phyloP scores from a whole-genome alignment of 2,797 vertebrate species.

The Ctenochaetus hawaiiensis region DNA sequence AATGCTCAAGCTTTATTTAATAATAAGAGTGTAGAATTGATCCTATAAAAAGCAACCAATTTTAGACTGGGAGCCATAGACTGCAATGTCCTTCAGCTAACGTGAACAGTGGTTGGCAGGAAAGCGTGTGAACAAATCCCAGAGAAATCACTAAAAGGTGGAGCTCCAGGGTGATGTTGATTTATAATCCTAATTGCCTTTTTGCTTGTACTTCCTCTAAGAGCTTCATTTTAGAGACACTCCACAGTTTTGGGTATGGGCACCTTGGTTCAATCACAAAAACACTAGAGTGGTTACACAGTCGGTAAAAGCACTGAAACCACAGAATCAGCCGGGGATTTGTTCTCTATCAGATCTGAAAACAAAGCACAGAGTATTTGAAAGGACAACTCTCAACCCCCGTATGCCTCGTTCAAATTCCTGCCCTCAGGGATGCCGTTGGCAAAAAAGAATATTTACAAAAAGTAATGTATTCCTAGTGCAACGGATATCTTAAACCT shows the following conservation, averaged over 20 bases:
- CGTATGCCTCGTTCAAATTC: conserved; percentile 32
- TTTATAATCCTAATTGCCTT: conserved; percentile 14
- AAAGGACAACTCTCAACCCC: conserved; percentile 35
- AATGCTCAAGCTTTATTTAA: neutral
- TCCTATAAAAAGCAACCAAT: neutral
- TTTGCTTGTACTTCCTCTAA: conserved; percentile 1
- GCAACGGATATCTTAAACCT: conserved; percentile 15
- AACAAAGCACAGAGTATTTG: conserved; percentile 18
- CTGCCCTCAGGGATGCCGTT: conserved; percentile 36
- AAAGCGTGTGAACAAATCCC: neutral
- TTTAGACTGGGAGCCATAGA: neutral
- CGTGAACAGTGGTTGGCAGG: neutral
- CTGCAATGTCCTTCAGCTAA: neutral
- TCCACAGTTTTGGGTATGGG: neutral
- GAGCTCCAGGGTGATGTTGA: conserved; percentile 11
- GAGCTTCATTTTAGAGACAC: conserved; percentile 5
- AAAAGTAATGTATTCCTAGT: conserved; percentile 26
- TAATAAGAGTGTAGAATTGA: neutral
- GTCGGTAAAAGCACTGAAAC: conserved; percentile 2
- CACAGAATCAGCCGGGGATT: conserved; percentile 18
- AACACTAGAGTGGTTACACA: neutral
- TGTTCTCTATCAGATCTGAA: conserved; percentile 21
- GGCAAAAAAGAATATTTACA: conserved; percentile 43
- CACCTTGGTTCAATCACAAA: neutral
- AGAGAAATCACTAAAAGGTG: conserved; percentile 9